A percentile compares a stretch with the other conserved stretches of the same genome.
Conservation (phyloP, 2,797 vertebrate species). For the Hirundo rustica region DNA sequence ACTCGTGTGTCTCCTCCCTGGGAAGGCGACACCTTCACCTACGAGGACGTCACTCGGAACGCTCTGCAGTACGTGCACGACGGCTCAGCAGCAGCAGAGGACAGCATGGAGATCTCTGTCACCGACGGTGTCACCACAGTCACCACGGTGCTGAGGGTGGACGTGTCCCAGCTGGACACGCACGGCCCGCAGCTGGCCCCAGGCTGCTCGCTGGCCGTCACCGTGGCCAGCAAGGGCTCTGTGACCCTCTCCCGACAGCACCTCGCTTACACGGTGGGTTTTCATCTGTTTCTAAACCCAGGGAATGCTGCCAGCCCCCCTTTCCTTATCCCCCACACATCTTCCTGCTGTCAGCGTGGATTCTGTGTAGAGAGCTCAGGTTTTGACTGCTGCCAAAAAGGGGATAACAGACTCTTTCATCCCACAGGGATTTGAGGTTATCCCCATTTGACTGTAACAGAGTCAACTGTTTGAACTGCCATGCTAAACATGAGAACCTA, state of each 20-base stretch:
- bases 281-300: not conserved
- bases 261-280: conserved; percentile 87
- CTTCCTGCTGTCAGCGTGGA: not conserved
- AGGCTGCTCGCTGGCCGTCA: conserved; percentile 77
- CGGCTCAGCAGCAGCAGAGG: conserved; percentile 79
- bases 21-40: conserved; percentile 89
- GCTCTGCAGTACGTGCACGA: conserved; percentile 87
- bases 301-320: not conserved
- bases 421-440: not conserved
- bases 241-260: conserved; percentile 82
- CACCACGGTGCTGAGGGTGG: conserved; percentile 80
- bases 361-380: not conserved
- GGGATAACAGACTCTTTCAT: not conserved
- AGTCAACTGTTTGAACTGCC: not conserved
- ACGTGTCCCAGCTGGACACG: conserved; percentile 73
- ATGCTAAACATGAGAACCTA: conserved; percentile 14
- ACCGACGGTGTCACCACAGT: conserved; percentile 85
- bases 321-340: not conserved
- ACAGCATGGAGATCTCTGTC: conserved; percentile 88
- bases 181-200: conserved; percentile 78
- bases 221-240: conserved; percentile 85
- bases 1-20: not conserved
- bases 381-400: conserved; percentile 5
- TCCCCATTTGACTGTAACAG: not conserved
- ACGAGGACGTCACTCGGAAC: conserved; percentile 85